Conservation (phyloP, 2,797 vertebrate species). For the Trichosurus vulpecula region DNA sequence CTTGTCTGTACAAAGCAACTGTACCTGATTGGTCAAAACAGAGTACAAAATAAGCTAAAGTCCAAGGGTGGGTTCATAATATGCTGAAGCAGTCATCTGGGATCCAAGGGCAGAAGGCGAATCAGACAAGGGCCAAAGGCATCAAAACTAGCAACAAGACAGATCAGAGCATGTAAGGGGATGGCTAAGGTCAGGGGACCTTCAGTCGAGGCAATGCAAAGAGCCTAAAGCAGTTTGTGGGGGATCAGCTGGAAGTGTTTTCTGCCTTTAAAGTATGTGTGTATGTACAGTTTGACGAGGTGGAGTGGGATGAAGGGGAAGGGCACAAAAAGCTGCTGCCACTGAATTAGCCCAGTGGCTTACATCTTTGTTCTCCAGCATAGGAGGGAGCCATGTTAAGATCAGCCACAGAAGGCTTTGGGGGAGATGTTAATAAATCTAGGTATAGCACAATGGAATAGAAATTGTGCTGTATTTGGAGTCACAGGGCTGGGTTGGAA, state of each 20-base stretch:
- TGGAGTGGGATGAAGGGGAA: neutral
- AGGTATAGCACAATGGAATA: neutral
- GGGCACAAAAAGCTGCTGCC: neutral
- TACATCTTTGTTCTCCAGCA: neutral
- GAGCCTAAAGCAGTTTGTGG: neutral
- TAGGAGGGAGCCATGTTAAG: neutral
- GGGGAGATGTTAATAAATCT: neutral
- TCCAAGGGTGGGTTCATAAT: neutral
- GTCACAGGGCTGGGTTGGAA: neutral
- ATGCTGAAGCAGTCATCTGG: neutral
- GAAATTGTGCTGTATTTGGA: neutral
- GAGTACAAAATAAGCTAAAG: neutral
- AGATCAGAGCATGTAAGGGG: neutral
- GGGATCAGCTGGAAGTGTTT: neutral
- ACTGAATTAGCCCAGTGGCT: neutral
- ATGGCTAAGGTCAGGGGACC: neutral
- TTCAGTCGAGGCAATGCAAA: neutral
- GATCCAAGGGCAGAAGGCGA: neutral
- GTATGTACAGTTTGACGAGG: neutral
- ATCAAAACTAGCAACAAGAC: neutral
- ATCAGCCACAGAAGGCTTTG: neutral
- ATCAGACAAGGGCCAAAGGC: neutral
- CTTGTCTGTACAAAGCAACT: neutral
- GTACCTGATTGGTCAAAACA: neutral
- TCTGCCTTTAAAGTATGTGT: neutral